Evolutionary conservation across 2,888 invertebrate species (phyloP).

Genomic region (Xestia c-nigrum): DNA sequence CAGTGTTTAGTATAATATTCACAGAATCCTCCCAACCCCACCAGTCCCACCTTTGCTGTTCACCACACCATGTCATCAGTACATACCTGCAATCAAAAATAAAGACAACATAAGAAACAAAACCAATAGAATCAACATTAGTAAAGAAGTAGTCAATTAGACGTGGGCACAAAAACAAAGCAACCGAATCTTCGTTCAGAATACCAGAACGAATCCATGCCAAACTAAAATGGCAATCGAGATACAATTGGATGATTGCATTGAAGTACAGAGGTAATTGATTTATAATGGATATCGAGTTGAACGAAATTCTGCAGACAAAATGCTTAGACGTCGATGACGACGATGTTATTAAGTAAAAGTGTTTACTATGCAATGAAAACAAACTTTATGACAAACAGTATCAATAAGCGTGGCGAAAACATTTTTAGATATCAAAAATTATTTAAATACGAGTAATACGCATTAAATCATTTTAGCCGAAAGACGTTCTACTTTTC

Average conservation of each 20-base stretch:
- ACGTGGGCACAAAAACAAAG: neutral
- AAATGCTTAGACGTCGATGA: neutral
- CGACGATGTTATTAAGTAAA: neutral
- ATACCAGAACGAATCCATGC: constrained; percentile 18
- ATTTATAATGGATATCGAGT: constrained; percentile 30
- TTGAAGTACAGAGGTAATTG: constrained; percentile 23
- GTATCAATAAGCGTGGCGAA: neutral
- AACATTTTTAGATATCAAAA: neutral
- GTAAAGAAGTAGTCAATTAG: neutral
- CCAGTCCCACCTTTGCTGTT: neutral
- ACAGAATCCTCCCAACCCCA: neutral
- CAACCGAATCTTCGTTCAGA: constrained; percentile 7
- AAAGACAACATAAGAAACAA: constrained; percentile 21
- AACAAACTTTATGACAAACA: neutral
- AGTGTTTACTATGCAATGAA: neutral
- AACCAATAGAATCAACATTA: neutral
- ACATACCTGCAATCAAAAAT: constrained; percentile 51
- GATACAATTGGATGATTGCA: constrained; percentile 42
- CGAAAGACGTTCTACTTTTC: too few species aligned
- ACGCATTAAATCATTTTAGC: too few species aligned
- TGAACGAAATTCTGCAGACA: constrained; percentile 1
- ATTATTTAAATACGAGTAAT: neutral
- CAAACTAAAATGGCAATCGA: constrained; percentile 16
- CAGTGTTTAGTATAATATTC: neutral
- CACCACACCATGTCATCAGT: neutral